Evolutionary conservation across 1,140 invertebrate genomes (phyloP), one percentile per base, ranked within the genome.

Genomic region (Aphelinus certus): DNA sequence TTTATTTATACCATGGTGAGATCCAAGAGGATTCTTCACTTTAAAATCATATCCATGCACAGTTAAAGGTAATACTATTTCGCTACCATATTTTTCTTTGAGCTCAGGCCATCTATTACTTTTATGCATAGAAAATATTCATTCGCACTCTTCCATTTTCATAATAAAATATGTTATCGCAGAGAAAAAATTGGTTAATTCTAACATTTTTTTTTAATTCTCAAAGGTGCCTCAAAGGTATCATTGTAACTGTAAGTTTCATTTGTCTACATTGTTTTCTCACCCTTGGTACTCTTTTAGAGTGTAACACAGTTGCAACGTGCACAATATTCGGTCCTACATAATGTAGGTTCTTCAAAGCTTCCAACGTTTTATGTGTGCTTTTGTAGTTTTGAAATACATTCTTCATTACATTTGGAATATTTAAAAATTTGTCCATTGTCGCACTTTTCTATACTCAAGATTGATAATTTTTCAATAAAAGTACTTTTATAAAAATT

Each of bases 21-120:
- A 79, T 10, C 83, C 80, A 10, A 84, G 62, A 7, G 80, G 76
- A 74, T 85, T 85, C 56, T 83, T 82, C 26, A 81, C 77, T 76
- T 84, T 82, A 62, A 82, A 78, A 68, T 85, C 83, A 70, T 85
- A 83, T 53, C 77, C 81, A 76, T 81, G 83, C 10, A 82, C 45
- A 10, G 77, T 73, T 45, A 86, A 58, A 46, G 82, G 83, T 0
- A 86, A 75, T 42, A 84, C 80, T 51, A 75, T 77, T 79, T 81
- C 76, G 2, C 67, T 62, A 65, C 63, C 9, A 72, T 78, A 81
- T 61, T 76, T 66, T 7, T 2, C 1, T 79, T 79, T 63, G n/a
- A 81, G 73, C 1, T 78, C 73, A 77, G 71, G 71, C 81, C 82
- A 83, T 7, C 76, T 60, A 61, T 73, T n/a, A 43, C 77, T 75